A percentile compares a stretch with the other conserved stretches of the same genome.
Conservation (phyloP, 2,113 vertebrate genomes). For the Petromus typicus region DNA sequence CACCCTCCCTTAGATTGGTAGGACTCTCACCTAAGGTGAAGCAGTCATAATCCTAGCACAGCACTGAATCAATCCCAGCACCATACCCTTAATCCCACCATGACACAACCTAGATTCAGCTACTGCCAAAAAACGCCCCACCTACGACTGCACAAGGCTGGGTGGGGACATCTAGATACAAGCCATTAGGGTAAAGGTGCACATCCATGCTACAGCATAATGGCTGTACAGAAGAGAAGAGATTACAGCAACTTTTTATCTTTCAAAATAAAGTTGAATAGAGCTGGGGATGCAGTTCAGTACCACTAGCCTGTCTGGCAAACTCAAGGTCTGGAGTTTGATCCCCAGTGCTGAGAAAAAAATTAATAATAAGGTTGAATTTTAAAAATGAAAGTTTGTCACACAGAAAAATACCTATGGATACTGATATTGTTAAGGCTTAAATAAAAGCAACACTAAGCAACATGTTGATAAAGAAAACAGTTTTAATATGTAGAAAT, state of each 20-base stretch:
- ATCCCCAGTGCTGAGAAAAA: too few relatives aligned
- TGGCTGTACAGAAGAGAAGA: neutral
- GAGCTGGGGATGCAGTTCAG: too few relatives aligned
- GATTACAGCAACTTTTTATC: neutral
- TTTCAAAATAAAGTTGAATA: slow-evolving; percentile 42
- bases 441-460: slow-evolving; percentile 35
- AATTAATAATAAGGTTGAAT: too few relatives aligned
- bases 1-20: neutral
- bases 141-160: neutral
- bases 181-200: neutral
- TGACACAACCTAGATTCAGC: neutral
- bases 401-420: neutral
- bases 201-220: neutral
- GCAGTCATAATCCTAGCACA: neutral
- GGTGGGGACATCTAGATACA: neutral
- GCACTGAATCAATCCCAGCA: neutral
- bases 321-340: too few relatives aligned
- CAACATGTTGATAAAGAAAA: slow-evolving; percentile 26
- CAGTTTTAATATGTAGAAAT: slow-evolving; percentile 3
- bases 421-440: neutral
- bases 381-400: neutral
- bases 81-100: neutral
- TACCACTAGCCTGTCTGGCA: too few relatives aligned
- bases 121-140: neutral
- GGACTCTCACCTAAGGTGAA: neutral